Percentiles rank a stretch among this genome's conserved stretches.
phyloP scores from a whole-genome alignment of 2,888 invertebrate genomes.

The Oscheius onirici region DNA sequence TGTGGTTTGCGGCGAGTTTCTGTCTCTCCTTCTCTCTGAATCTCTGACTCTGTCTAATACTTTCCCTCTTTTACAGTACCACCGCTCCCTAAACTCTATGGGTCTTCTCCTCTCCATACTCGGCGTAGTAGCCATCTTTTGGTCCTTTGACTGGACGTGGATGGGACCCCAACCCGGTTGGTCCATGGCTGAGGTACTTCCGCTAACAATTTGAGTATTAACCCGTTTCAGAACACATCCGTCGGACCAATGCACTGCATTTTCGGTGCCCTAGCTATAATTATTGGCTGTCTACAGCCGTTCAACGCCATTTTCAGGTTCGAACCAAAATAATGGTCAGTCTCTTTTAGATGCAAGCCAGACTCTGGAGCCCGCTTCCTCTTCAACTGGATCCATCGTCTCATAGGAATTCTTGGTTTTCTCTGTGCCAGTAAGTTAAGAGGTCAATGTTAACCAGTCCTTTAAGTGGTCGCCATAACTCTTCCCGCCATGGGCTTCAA shows the following conservation, averaged over 20 bases:
- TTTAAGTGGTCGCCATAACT: slow-evolving; percentile 15
- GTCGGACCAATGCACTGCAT: slow-evolving; percentile 47
- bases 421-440: slow-evolving; percentile 38
- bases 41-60: no score
- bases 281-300: slow-evolving; percentile 55
- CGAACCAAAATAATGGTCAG: not conserved
- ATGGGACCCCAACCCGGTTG: slow-evolving; percentile 40
- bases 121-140: slow-evolving; percentile 52
- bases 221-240: not conserved
- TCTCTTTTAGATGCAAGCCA: slow-evolving; percentile 40
- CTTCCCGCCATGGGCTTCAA: slow-evolving; percentile 1
- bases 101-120: slow-evolving; percentile 43
- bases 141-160: slow-evolving; percentile 53
- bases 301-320: slow-evolving; percentile 42
- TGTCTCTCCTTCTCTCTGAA: not conserved
- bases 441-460: not conserved
- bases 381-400: slow-evolving; percentile 52
- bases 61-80: slow-evolving; percentile 33
- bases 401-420: slow-evolving; percentile 48
- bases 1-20: slow-evolving; percentile 54
- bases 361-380: slow-evolving; percentile 41
- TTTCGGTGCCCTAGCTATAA: slow-evolving; percentile 48
- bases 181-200: slow-evolving; percentile 17
- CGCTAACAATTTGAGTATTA: no score
- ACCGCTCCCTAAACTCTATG: slow-evolving; percentile 49